phyloP scores from a whole-genome alignment of 1,140 invertebrate species.

The Pararge aegeria region DNA sequence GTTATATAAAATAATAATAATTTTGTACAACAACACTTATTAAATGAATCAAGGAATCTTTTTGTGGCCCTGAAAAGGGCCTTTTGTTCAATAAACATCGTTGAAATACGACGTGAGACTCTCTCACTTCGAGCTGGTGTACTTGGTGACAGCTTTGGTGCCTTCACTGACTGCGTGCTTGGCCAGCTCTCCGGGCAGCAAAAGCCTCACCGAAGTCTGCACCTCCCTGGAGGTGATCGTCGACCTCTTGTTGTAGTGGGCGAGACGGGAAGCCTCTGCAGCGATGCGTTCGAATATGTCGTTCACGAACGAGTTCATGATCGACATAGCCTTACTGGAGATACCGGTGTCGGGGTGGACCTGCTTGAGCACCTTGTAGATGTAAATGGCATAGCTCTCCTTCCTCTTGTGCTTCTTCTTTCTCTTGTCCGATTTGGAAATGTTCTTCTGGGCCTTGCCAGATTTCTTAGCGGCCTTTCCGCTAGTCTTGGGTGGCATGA shows the following conservation, averaged over 20 bases:
- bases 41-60: background rate
- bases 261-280: slow-evolving; percentile 84
- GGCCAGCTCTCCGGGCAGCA: slow-evolving; percentile 6
- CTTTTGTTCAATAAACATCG: background rate
- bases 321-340: slow-evolving; percentile 81
- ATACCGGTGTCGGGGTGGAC: slow-evolving; percentile 81
- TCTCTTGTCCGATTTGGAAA: slow-evolving; percentile 27
- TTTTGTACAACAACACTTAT: no score
- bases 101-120: background rate
- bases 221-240: slow-evolving; percentile 81
- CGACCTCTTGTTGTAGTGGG: slow-evolving; percentile 86
- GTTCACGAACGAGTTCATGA: slow-evolving; percentile 84
- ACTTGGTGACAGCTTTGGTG: slow-evolving; percentile 39
- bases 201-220: slow-evolving; percentile 79
- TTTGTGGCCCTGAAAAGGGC: slow-evolving; percentile 1
- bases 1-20: no score
- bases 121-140: slow-evolving; percentile 33
- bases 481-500: slow-evolving; percentile 27
- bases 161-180: slow-evolving; percentile 17
- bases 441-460: slow-evolving; percentile 34
- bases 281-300: slow-evolving; percentile 85
- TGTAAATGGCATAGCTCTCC: slow-evolving; percentile 36
- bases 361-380: background rate
- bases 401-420: slow-evolving; percentile 18
- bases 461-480: slow-evolving; percentile 33